These are phyloP conservation scores for Diprion similis DNA, from an alignment of 1,140 invertebrate species.

Conservation along the genomic window DNA sequence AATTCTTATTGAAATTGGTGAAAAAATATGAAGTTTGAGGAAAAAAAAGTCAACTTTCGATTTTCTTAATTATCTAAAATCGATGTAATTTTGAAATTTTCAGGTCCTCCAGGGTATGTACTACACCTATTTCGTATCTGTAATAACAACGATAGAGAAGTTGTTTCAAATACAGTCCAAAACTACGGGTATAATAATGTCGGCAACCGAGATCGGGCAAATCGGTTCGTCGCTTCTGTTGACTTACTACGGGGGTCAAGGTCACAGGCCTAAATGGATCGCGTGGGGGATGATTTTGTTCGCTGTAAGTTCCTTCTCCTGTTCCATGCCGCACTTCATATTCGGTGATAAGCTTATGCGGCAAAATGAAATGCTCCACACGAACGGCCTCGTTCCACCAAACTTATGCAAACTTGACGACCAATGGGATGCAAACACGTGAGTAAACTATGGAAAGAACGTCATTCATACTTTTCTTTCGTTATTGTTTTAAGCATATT, in stretches of 20 bases:
- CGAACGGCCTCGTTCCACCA: conserved; percentile 44
- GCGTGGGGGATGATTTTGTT: conserved; percentile 92
- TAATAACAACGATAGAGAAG: conserved; percentile 97
- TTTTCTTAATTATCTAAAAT: neutral
- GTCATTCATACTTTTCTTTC: too few species aligned
- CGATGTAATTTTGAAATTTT: conserved; percentile 7
- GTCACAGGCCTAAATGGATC: conserved; percentile 96
- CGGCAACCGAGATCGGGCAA: conserved; percentile 94
- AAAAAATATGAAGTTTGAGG: too few species aligned
- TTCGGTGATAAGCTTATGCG: conserved; percentile 77
- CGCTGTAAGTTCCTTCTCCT: conserved; percentile 85
- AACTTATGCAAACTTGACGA: conserved; percentile 55
- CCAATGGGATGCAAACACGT: neutral
- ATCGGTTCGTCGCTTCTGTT: conserved; percentile 87
- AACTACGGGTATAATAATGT: conserved; percentile 92
- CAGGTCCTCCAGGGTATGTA: conserved; percentile 89
- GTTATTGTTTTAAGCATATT: too few species aligned
- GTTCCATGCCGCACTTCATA: conserved; percentile 83
- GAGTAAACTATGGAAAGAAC: neutral
- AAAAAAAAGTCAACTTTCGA: too few species aligned
- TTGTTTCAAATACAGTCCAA: conserved; percentile 95
- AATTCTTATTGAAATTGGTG: too few species aligned
- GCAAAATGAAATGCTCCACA: conserved; percentile 66
- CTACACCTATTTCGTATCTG: conserved; percentile 94
- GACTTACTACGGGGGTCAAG: conserved; percentile 92